phyloP scores from a whole-genome alignment of 2,888 invertebrate species.

The Drosophila percnosoma region DNA sequence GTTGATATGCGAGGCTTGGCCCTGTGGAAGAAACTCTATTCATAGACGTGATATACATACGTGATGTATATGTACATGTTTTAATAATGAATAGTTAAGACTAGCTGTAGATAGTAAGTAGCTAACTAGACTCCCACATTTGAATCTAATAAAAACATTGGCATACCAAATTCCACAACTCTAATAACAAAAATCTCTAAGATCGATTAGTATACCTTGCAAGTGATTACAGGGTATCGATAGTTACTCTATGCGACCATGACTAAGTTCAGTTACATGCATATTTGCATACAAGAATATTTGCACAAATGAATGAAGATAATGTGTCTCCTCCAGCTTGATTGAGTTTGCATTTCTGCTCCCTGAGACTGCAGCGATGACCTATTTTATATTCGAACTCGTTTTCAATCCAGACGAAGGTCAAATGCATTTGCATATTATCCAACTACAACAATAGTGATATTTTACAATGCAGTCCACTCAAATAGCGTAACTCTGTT shows the following conservation, averaged over 20 bases:
- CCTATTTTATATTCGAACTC: slow-evolving; percentile 44
- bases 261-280: slow-evolving; percentile 8
- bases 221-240: neutral
- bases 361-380: slow-evolving; percentile 26
- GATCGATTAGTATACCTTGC: neutral
- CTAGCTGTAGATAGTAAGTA: neutral
- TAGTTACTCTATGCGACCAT: neutral
- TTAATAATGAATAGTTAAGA: neutral
- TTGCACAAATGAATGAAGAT: slow-evolving; percentile 1
- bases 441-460: slow-evolving; percentile 13
- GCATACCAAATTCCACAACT: neutral
- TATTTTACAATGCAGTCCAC: slow-evolving; percentile 9
- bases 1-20: slow-evolving; percentile 42
- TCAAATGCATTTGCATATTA: slow-evolving; percentile 56
- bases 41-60: neutral
- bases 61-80: neutral
- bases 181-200: too few species aligned
- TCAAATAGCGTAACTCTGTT: neutral
- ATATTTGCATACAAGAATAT: slow-evolving; percentile 11
- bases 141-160: neutral
- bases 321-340: slow-evolving; percentile 12
- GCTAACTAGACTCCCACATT: neutral
- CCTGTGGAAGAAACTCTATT: slow-evolving; percentile 56
- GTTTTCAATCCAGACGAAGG: slow-evolving; percentile 57
- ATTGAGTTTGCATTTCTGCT: slow-evolving; percentile 1